Evolutionary conservation across 2,888 invertebrate species (phyloP).

Genomic region (Myopa testacea): DNA sequence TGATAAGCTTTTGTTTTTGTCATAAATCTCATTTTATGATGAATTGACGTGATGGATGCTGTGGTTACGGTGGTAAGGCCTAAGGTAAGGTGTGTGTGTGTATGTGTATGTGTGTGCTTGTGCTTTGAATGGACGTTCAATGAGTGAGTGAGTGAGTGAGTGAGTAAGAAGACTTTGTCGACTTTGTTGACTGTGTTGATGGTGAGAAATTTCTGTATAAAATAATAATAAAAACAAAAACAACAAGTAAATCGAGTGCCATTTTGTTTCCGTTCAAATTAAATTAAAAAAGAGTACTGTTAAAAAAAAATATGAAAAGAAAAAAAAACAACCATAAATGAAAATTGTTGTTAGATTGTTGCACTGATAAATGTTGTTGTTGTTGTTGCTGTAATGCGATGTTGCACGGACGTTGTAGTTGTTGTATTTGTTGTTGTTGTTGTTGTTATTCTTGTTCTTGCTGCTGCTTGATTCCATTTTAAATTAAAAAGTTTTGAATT

Average conservation of each 20-base stretch:
- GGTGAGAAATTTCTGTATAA: neutral
- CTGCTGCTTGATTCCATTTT: neutral
- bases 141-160: neutral
- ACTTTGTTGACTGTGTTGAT: neutral
- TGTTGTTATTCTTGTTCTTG: neutral
- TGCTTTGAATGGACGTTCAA: neutral
- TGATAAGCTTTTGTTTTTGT: constrained; percentile 67
- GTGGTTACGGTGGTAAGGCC: constrained; percentile 37
- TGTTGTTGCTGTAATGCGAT: constrained; percentile 2
- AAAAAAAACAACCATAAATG: too few species aligned
- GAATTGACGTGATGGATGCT: constrained; percentile 60
- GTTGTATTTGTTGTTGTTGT: neutral
- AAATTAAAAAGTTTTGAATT: neutral
- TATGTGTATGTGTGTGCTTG: neutral
- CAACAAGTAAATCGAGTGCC: constrained; percentile 15
- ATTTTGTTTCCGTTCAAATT: constrained; percentile 28
- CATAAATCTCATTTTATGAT: constrained; percentile 68
- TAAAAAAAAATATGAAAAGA: too few species aligned
- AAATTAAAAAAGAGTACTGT: constrained; percentile 23
- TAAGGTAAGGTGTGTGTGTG: neutral
- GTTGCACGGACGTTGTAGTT: neutral
- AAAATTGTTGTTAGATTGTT: too few species aligned
- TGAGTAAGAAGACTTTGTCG: neutral
- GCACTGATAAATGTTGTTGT: neutral
- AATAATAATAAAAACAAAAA: neutral